These are phyloP conservation scores for Halichoerus grypus DNA, from an alignment of 2,113 vertebrate species.

Conservation along the genomic window DNA sequence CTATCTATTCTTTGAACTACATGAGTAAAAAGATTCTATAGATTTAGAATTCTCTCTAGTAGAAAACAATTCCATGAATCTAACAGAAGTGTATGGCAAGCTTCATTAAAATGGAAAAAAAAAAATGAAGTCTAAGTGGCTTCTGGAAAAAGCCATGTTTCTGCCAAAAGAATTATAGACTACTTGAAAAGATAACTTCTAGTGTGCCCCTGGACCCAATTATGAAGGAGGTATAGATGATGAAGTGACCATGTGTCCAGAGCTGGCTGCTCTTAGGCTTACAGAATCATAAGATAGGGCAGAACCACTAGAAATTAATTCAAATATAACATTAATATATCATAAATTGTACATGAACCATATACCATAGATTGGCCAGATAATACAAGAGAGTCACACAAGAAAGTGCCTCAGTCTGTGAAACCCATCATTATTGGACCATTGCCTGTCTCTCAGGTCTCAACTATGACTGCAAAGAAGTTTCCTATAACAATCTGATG, in stretches of 20 bases:
- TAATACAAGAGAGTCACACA: not conserved
- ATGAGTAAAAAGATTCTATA: not conserved
- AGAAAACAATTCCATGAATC: not conserved
- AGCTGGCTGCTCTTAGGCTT: not conserved
- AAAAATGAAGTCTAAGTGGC: not conserved
- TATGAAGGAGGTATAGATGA: not conserved
- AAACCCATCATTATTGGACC: not conserved
- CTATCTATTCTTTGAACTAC: not conserved
- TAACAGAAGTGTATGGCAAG: not conserved
- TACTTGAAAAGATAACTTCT: not conserved
- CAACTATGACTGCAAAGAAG: not conserved
- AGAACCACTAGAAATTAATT: not conserved
- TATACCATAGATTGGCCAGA: not conserved
- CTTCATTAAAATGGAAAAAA: not conserved
- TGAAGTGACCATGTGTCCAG: not conserved
- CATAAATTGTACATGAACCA: not conserved
- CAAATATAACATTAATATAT: not conserved
- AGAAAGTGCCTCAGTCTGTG: not conserved
- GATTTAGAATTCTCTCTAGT: not conserved
- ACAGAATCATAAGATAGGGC: not conserved
- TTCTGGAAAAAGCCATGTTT: not conserved
- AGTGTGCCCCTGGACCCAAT: not conserved
- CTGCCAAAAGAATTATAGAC: not conserved
- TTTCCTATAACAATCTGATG: not conserved
- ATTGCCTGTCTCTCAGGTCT: not conserved